These are phyloP conservation scores for Ochotona princeps DNA, from an alignment of 2,113 vertebrate species.

Conservation along the genomic window DNA sequence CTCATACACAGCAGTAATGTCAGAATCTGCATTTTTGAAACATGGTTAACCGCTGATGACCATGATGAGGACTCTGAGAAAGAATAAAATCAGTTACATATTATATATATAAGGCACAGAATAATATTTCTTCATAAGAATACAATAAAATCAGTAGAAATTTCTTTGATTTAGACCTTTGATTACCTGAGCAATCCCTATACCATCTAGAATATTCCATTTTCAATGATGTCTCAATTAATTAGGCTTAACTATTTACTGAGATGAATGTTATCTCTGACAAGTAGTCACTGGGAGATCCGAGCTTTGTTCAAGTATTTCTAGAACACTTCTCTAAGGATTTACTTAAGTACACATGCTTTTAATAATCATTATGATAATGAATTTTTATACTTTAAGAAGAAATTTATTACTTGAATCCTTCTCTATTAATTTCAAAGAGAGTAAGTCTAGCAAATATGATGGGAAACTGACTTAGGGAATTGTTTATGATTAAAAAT, in stretches of 20 bases:
- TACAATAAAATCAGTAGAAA: background rate
- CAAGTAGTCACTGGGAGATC: background rate
- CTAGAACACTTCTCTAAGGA: conserved; percentile 33
- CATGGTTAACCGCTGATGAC: background rate
- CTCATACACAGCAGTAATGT: background rate
- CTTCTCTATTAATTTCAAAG: background rate
- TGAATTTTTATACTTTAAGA: conserved; percentile 14
- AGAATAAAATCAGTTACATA: background rate
- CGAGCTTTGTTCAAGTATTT: background rate
- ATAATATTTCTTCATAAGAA: background rate
- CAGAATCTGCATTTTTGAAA: background rate
- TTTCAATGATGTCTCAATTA: conserved; percentile 8
- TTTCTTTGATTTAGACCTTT: background rate
- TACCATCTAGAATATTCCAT: background rate
- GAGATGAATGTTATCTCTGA: background rate
- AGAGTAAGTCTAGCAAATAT: background rate
- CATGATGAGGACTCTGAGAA: background rate
- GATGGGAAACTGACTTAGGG: background rate
- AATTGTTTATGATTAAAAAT: conserved; percentile 2
- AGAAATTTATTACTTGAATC: conserved; percentile 29
- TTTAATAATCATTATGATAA: background rate
- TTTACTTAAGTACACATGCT: background rate
- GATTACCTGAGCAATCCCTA: background rate
- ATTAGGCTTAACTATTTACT: background rate
- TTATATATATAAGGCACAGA: background rate